Percentiles rank a stretch among this genome's conserved stretches.
Evolutionary conservation across 1,140 invertebrate genomes (phyloP).

Genomic region (Leptestheria dahalacensis): DNA sequence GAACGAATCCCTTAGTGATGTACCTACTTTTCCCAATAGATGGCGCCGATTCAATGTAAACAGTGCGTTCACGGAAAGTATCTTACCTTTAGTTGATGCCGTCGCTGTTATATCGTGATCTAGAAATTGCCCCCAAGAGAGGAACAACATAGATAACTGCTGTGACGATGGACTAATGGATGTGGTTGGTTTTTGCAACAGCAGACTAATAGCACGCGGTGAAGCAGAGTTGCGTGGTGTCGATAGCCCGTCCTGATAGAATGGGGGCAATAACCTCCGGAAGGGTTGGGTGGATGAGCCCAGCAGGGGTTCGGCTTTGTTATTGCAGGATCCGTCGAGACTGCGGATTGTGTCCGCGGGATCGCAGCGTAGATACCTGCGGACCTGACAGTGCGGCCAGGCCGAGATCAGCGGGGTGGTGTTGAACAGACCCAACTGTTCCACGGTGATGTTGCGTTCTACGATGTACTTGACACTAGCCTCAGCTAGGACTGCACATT

Average conservation of each 20-base stretch:
- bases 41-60: not conserved
- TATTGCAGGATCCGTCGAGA: slow-evolving; percentile 37
- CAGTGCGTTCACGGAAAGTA: slow-evolving; percentile 35
- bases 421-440: not conserved
- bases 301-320: slow-evolving; percentile 29
- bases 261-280: slow-evolving; percentile 63
- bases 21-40: not conserved
- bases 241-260: slow-evolving; percentile 82
- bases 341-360: slow-evolving; percentile 26
- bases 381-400: not conserved
- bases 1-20: not conserved
- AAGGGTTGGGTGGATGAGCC: slow-evolving; percentile 40
- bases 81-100: slow-evolving; percentile 46
- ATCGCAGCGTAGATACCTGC: slow-evolving; percentile 11
- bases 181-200: not conserved
- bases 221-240: slow-evolving; percentile 37
- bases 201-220: slow-evolving; percentile 7
- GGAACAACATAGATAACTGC: slow-evolving; percentile 32
- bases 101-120: slow-evolving; percentile 88
- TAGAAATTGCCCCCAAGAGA: slow-evolving; percentile 84
- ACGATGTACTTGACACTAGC: not conserved
- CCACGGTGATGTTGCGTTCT: not conserved
- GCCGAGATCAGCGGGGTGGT: not conserved
- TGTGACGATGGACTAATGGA: not conserved
- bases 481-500: slow-evolving; percentile 5